Base-by-base conservation (phyloP, 2,797 vertebrate genomes). In the Phoeniculus purpureus region DNA sequence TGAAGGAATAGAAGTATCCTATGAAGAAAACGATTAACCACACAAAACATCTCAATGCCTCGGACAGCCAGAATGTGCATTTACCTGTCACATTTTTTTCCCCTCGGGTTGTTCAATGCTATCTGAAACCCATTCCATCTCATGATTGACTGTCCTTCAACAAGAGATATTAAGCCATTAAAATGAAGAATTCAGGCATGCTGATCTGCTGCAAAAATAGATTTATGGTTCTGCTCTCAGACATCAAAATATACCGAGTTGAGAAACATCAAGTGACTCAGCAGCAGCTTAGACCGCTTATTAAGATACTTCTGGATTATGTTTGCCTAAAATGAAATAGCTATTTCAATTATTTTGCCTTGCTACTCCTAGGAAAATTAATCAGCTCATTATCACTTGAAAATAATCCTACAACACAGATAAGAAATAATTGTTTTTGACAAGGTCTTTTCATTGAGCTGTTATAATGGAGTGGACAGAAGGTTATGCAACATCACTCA, bases 181-280 rank as follows among this genome's bases (percentile, higher is more conserved):
- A 89, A 77, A 83, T 66, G 25, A 94, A 81, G 76, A 88, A 89
- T 89, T 94, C 14, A 45, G 61, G 40, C 92, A 86, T 72, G 47
- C 27, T 90, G 51, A 89, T 87, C 31, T 90, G 65, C 66, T 89
- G 56, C 73, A 85, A 86, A 78, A 96, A 91, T 54, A 94, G 61
- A 96, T 93, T 92, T 84, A 82, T 60, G 67, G 76, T 52, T 93
- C 84, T 81, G 31, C 32, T 94, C 79, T 70, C 82, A 93, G 85
- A 94, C 68, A 89, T 89, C 78, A 96, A 87, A 94, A 93, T 85
- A 94, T 23, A 89, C 29, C 3, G 6, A 92, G n/a, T 47, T 84
- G 68, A 94, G 87, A 90, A 92, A 84, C 34, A 94, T 37, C 81
- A 95, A 95, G 82, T 93, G 92, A 94, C 85, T 94, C 78, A 94